A percentile compares a stretch with the other conserved stretches of the same genome.
These are phyloP conservation scores for Orchesella flavescens DNA, from an alignment of 2,888 invertebrate genomes.

Conservation along the genomic window DNA sequence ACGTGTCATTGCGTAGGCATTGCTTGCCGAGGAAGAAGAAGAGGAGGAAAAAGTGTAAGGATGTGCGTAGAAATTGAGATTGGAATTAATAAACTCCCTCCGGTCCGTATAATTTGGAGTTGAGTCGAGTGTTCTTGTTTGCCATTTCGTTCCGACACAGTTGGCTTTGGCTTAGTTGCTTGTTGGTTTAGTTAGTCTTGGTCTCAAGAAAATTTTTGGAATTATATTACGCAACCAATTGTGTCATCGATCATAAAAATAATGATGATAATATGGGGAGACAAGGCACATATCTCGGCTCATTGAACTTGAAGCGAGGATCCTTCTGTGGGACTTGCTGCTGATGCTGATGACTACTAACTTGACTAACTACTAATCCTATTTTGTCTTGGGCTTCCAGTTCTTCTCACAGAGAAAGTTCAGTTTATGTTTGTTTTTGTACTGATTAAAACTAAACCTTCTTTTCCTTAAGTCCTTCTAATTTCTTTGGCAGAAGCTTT, in stretches of 20 bases:
- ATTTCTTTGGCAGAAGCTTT: background rate
- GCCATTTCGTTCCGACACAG: background rate
- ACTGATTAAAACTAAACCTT: background rate
- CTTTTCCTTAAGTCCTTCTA: background rate
- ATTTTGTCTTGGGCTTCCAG: background rate
- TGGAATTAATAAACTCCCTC: slow-evolving; percentile 25
- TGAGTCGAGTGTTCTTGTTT: too few species aligned
- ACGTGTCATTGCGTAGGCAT: slow-evolving; percentile 59
- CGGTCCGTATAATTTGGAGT: background rate
- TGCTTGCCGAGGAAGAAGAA: slow-evolving; percentile 9
- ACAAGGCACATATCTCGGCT: slow-evolving; percentile 25
- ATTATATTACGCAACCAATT: slow-evolving; percentile 39
- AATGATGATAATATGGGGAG: slow-evolving; percentile 36
- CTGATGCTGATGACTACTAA: background rate
- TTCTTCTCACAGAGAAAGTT: background rate
- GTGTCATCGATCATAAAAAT: slow-evolving; percentile 53
- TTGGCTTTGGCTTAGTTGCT: background rate
- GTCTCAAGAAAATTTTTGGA: background rate
- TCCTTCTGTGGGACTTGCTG: background rate
- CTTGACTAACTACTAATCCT: background rate
- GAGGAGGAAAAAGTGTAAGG: background rate
- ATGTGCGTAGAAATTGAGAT: background rate
- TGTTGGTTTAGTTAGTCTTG: background rate
- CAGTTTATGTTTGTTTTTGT: background rate
- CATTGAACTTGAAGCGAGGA: slow-evolving; percentile 31